These are phyloP conservation scores for Neomonachus schauinslandi DNA, from an alignment of 2,113 vertebrate genomes.

Conservation along the genomic window DNA sequence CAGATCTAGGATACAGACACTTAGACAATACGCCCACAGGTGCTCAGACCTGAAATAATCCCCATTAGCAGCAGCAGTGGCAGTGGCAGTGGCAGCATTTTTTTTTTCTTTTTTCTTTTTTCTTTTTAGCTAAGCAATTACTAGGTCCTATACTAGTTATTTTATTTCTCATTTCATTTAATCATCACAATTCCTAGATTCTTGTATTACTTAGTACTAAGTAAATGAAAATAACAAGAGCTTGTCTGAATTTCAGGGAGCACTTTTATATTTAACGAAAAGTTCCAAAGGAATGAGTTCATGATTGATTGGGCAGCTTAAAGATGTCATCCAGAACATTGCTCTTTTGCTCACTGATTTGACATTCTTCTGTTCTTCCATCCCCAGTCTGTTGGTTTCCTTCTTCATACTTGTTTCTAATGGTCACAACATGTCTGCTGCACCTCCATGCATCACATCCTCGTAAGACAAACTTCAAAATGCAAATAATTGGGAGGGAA, in stretches of 20 bases:
- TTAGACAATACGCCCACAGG: not conserved
- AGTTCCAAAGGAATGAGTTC: not conserved
- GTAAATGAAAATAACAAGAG: not conserved
- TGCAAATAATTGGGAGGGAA: not conserved
- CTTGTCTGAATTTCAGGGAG: not conserved
- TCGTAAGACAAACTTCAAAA: not conserved
- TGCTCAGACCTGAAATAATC: not conserved
- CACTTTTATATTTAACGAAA: not conserved
- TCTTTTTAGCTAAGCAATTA: not conserved
- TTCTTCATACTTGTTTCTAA: not conserved
- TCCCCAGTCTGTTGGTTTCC: not conserved
- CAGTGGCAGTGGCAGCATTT: too few relatives aligned
- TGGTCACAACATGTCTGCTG: not conserved
- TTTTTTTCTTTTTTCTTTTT: not conserved
- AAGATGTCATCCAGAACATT: not conserved
- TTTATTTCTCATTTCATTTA: constrained; percentile 1
- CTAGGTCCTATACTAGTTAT: not conserved
- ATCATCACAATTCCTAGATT: not conserved
- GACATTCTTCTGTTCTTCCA: not conserved
- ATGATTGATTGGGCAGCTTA: not conserved
- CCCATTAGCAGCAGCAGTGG: too few relatives aligned
- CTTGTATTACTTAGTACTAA: not conserved
- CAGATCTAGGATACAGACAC: not conserved
- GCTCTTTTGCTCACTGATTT: not conserved
- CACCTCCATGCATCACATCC: not conserved